Evolutionary conservation across 2,113 vertebrate genomes (phyloP), one percentile per base, ranked within the genome.

Genomic region (Vulpes lagopus): DNA sequence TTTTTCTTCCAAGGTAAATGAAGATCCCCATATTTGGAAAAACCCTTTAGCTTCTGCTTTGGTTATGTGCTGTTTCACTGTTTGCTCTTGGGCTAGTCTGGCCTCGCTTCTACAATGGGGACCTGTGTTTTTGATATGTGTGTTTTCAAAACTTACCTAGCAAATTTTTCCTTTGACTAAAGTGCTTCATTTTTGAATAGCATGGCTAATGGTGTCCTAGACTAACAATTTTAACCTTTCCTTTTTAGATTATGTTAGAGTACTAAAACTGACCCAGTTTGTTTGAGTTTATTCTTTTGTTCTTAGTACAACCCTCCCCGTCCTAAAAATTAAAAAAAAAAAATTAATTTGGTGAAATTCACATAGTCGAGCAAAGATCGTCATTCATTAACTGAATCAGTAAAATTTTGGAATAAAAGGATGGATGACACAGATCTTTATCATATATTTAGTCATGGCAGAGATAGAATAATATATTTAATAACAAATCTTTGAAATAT

Each of bases 171-270:
- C 10, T 53, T 59, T 23, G 74, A 78, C 62, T 65, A 64, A 80
- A 80, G 14, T 76, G 6, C 3, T 96, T 95, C 27, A 35, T 76
- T 88, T 94, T 17, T 4, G 25, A 92, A 67, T 62, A 79, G 57
- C 4, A 83, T 60, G 32, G 23, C 22, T 83, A 57, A 65, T 23
- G 35, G 16, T 83, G 15, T 9, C 3, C 23, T 59, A 11, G 1
- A 94, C 4, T 71, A 85, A 93, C 5, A 71, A 35, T 60, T 89
- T 87, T 79, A 83, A 91, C 43, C 49, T 91, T 94, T 94, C n/a
- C 51, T 60, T 79, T 95, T 74, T n/a, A 92, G 15, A 83, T 91
- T 23, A 38, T 80, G 7, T 32, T 65, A 62, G 11, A 87, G 3
- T 43, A 88, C 65, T 80, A 84, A 83, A 92, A 89, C 78, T 60